Base-by-base conservation (phyloP, 2,797 vertebrate genomes). In the Diglossa cyanea region DNA sequence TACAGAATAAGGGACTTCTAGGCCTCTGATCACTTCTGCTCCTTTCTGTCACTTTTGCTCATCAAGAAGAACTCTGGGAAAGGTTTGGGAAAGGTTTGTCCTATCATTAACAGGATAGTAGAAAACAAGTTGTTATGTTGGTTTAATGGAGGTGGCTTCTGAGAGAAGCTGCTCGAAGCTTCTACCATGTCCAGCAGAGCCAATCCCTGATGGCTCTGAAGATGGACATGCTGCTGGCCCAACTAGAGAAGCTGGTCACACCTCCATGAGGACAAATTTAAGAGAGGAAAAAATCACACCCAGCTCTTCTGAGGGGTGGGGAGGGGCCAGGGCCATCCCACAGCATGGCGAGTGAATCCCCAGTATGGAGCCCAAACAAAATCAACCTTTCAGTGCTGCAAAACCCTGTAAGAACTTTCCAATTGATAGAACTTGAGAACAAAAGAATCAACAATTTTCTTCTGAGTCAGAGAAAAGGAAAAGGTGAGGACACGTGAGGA, bases 321-420 rank as follows among this genome's bases (percentile, higher is more conserved):
- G 24, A 48, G 28, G 28, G 25, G 30, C 57, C 1, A 2, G 11
- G 30, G 35, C 23, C 15, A 16, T 31, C 26, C n/a, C 2, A 0
- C 1, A 2, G 40, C 26, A 15, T 6, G 33, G 30, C 0, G 1
- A 57, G 9, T 1, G 0, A 14, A 24, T 67, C 18, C 30, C 30
- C 2, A 0, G 3, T n/a, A 40, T 0, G 0, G 42, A 57, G 42
- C 18, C 23, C 35, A 28, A 11, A 67, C 1, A 0, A 67, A 79
- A 39, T 17, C 23, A 55, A 17, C 8, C 28, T n/a, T 55, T n/a
- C 61, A 47, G 18, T 11, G 11, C 76, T 67, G 53, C 7, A 57
- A 48, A 67, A 57, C 15, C 33, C 33, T n/a, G 0, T 6, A 17
- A n/a, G 9, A 55, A 39, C 28, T 39, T 57, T n/a, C 21, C 30